Conservation (phyloP, 2,888 invertebrate species). For the Aleiodes leptofemur region DNA sequence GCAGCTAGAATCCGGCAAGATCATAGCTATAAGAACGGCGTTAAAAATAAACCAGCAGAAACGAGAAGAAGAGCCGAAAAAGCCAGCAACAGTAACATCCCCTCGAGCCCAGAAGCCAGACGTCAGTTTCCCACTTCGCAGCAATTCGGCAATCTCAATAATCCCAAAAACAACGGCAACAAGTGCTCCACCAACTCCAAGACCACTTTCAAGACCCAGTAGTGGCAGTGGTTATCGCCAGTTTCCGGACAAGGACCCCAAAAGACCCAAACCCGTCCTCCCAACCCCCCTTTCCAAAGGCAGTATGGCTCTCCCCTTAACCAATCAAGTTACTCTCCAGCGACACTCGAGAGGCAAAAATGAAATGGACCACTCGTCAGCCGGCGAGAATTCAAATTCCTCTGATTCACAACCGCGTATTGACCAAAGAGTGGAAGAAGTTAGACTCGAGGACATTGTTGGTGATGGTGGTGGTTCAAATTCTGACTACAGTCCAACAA, state of each 20-base stretch:
- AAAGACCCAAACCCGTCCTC: constrained; percentile 65
- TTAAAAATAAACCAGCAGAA: constrained; percentile 81
- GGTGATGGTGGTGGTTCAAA: constrained; percentile 69
- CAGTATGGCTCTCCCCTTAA: constrained; percentile 67
- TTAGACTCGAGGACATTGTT: constrained; percentile 71
- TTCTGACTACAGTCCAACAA: constrained; percentile 67
- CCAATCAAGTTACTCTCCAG: constrained; percentile 70
- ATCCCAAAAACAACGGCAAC: constrained; percentile 70
- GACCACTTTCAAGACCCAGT: constrained; percentile 63
- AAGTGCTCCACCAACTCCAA: constrained; percentile 54
- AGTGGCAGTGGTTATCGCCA: constrained; percentile 67
- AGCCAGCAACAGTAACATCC: constrained; percentile 59
- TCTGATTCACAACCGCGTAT: constrained; percentile 70
- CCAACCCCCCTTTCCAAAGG: constrained; percentile 71
- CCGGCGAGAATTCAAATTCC: constrained; percentile 73
- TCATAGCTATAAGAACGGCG: constrained; percentile 92
- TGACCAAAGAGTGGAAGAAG: constrained; percentile 73
- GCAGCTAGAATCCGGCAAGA: constrained; percentile 95
- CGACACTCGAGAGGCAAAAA: constrained; percentile 68
- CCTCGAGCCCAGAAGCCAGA: constrained; percentile 65
- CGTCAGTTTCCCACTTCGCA: constrained; percentile 71
- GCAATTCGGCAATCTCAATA: constrained; percentile 75
- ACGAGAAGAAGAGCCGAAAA: constrained; percentile 74
- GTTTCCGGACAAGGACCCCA: constrained; percentile 70
- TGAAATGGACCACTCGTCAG: constrained; percentile 67